Conservation (phyloP, 1,140 invertebrate genomes). For the Acromyrmex echinatior region DNA sequence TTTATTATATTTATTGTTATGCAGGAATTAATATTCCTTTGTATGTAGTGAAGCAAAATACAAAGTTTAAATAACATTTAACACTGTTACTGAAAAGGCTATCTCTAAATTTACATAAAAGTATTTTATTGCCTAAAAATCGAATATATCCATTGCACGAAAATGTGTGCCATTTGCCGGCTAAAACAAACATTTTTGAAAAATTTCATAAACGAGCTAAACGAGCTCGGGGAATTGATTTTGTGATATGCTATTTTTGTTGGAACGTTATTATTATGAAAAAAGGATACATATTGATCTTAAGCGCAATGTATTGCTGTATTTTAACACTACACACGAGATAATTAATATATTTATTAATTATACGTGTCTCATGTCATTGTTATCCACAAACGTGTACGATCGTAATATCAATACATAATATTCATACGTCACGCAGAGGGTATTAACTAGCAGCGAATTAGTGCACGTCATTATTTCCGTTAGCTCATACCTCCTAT, state of each 20-base stretch:
- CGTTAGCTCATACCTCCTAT: not conserved
- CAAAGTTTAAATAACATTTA: not conserved
- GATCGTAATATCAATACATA: constrained; percentile 32
- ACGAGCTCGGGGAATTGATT: constrained; percentile 19
- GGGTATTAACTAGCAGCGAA: constrained; percentile 11
- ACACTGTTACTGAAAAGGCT: not conserved
- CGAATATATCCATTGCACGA: not conserved
- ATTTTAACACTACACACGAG: constrained; percentile 1
- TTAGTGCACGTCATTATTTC: constrained; percentile 49
- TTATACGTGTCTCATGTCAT: not conserved
- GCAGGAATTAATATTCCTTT: constrained; percentile 7
- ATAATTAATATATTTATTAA: constrained; percentile 44
- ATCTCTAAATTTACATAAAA: not conserved
- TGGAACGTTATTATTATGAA: not conserved
- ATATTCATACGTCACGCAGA: constrained; percentile 38
- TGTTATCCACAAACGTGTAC: constrained; percentile 28
- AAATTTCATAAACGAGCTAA: constrained; percentile 6
- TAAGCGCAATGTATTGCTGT: not conserved
- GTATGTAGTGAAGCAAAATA: not conserved
- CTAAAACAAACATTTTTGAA: not conserved
- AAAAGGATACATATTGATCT: not conserved
- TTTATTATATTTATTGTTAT: constrained; percentile 5
- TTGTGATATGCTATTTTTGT: constrained; percentile 1
- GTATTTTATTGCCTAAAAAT: not conserved
- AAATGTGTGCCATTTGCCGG: not conserved